Conservation (phyloP, 1,140 invertebrate species). For the Neodiprion lecontei region DNA sequence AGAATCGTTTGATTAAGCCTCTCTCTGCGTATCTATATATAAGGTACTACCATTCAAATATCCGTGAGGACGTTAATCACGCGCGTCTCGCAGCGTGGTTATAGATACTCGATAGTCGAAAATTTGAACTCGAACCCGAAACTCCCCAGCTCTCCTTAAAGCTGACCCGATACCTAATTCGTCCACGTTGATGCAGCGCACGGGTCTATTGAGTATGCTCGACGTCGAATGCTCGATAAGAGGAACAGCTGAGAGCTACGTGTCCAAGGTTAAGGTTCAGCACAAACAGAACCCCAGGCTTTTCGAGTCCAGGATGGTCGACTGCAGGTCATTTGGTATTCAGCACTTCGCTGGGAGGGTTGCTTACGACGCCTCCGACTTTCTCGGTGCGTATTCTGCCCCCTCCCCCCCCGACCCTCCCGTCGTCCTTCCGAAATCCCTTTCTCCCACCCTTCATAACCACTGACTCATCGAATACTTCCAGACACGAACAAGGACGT, state of each 20-base stretch:
- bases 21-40: not conserved
- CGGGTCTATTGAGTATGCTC: conserved; percentile 88
- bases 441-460: not conserved
- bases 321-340: conserved; percentile 86
- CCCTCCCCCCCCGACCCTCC: no score
- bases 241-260: conserved; percentile 86
- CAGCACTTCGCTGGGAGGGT: conserved; percentile 92
- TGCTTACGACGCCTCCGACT: conserved; percentile 87
- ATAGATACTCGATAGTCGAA: conserved; percentile 4
- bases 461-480: conserved; percentile 19
- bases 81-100: not conserved
- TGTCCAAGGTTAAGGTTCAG: conserved; percentile 85
- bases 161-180: conserved; percentile 7
- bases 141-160: not conserved
- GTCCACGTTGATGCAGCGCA: conserved; percentile 65
- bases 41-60: not conserved
- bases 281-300: conserved; percentile 80
- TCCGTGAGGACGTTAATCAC: not conserved
- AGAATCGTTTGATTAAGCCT: conserved; percentile 37
- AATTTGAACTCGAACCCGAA: not conserved
- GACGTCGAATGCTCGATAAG: conserved; percentile 92
- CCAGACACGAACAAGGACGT: conserved; percentile 89
- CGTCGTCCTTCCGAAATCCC: not conserved
- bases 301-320: conserved; percentile 76
- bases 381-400: conserved; percentile 67